Conservation (phyloP, 2,888 invertebrate species). For the Drosophila stalkeri region DNA sequence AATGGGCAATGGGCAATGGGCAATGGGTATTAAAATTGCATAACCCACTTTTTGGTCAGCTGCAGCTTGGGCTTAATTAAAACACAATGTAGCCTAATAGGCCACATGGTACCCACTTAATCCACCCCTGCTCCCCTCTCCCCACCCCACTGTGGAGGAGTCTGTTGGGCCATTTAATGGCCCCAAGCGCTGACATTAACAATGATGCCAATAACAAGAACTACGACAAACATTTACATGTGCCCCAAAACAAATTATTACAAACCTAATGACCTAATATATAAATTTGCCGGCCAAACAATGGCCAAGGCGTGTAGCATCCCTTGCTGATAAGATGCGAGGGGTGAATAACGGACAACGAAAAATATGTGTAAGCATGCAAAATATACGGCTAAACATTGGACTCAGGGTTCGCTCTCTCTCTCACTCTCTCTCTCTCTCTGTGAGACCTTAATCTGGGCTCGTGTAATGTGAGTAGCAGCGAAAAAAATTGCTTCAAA, state of each 20-base stretch:
- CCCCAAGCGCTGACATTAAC: constrained; percentile 63
- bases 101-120: constrained; percentile 49
- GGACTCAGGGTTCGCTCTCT: constrained; percentile 7
- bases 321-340: constrained; percentile 61
- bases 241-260: constrained; percentile 74
- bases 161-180: constrained; percentile 37
- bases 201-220: constrained; percentile 74
- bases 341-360: neutral
- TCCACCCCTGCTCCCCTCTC: neutral
- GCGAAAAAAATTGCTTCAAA: constrained; percentile 61
- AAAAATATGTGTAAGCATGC: constrained; percentile 61
- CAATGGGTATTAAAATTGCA: constrained; percentile 68
- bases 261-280: constrained; percentile 79
- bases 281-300: constrained; percentile 69
- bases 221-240: constrained; percentile 61
- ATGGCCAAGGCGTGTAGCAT: constrained; percentile 35
- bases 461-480: constrained; percentile 30
- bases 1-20: constrained; percentile 19
- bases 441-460: constrained; percentile 44
- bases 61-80: constrained; percentile 67
- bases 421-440: neutral
- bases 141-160: neutral
- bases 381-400: constrained; percentile 51
- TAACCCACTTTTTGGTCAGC: constrained; percentile 42
- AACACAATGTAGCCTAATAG: constrained; percentile 56